Base-by-base conservation (phyloP, 2,888 invertebrate genomes). In the Epistrophe eligans region DNA sequence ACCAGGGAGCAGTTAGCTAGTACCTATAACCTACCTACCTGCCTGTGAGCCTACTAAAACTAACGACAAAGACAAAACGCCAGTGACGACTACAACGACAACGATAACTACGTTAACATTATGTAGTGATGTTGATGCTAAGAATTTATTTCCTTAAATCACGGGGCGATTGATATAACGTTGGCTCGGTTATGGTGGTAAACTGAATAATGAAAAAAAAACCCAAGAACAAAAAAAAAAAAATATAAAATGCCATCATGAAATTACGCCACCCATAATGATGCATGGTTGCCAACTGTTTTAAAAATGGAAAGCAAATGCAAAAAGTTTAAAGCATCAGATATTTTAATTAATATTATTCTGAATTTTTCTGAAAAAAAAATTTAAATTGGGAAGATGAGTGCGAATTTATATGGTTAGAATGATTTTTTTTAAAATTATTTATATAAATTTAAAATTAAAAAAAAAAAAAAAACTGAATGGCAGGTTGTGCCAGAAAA, bases 141-240 rank as follows among this genome's bases (percentile, higher is more conserved):
- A 50, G 40, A 85, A 85, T 85, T 85, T 82, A 85, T 79, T 71
- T 62, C 73, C 74, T 43, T 58, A 74, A 85, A 82, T 82, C 85
- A 77, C 77, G 70, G 74, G 40, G 35, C 71, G 64, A 77, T 66
- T 64, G 81, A 74, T 79, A 58, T 73, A 45, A 64, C 52, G 45
- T 48, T 70, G 38, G 55, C 40, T 70, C 50, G 77, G 82, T 73
- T 84, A 50, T 45, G 50, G 45, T 73, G 74, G 62, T 70, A 45
- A 66, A 64, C 71, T 81, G 70, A 77, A 64, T 81, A 81, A 81
- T 81, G 85, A 71, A 74, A 74, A 43, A 40, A 52, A 66, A 67
- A 40, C 55, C 35, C 55, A 67, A 64, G 45, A 43, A 64, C 19
- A 43, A 35, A 70, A 40, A 70, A 38, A 52, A 70, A 35, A 38